Base-by-base conservation (phyloP, 2,797 vertebrate species). In the Chanos chanos region DNA sequence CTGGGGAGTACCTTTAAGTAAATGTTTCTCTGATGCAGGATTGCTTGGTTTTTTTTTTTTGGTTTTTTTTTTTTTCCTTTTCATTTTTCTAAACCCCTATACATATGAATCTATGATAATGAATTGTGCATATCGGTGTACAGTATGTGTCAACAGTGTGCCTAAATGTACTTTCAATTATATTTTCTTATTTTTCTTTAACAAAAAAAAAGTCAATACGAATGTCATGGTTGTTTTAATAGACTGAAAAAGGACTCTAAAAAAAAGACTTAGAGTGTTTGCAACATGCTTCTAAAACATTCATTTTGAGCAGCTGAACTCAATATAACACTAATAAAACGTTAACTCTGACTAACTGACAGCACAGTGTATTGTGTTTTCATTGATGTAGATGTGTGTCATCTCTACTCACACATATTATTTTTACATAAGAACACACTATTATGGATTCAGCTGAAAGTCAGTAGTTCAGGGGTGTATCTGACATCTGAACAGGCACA, bases 141-240 rank as follows among this genome's bases (percentile, higher is more conserved):
- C 90, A 94, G 89, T 93, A 90, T 88, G 85, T 94, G 92, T 97
- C 92, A 93, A 86, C 92, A 90, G 90, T 94, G 94, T 97, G 93
- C 95, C 93, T 97, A 92, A 91, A 88, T 92, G 91, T 96, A 91
- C 89, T 91, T 80, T 93, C 89, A 83, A 86, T 88, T 91, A 87
- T 92, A 92, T 92, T 87, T 88, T 91, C 87, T 88, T 87, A 92
- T 85, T 87, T 91, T 92, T 90, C 90, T 83, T 86, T 90, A 92
- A 87, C 87, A 86, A 91, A 83, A 73, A 83, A 86, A 59, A 58
- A 67, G 62, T 85, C 77, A 81, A 85, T 88, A 77, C 80, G 87
- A 92, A 93, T 90, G 90, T 92, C 88, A 85, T 80, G 77, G 83
- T 92, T 85, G 83, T 89, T 93, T 91, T 89, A 87, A 77, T 79